Evolutionary conservation across 1,140 invertebrate species (phyloP), one percentile per base, ranked within the genome.

Genomic region (Macrotrachela quadricornifera): DNA sequence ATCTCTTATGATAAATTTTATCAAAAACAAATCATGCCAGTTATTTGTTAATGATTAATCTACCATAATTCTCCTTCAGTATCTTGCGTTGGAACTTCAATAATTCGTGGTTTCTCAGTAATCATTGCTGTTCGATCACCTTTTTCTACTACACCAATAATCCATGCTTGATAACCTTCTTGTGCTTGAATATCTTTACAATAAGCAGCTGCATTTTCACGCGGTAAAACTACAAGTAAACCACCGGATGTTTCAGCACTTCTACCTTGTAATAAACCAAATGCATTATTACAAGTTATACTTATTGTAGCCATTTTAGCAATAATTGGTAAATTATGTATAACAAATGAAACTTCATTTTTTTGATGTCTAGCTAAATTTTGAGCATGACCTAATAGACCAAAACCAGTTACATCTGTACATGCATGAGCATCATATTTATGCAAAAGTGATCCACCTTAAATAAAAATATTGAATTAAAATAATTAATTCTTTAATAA

Each of bases 111-210:
- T 63, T 95, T 94, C 65, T 95, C 88, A 65, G 94, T 94, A 63
- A 95, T 94, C 61, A 86, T 77, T 12, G 88, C 91, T 10, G 86
- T 86, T 56, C 88, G 78, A 66, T 85, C 87, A 40, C 91, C 90
- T 68, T 92, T 94, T 66, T 95, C 88, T 2, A 96, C 90, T 64
- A 94, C 92, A 48, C 88, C 90, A 65, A 96, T 91, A 62, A 95
- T 96, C 90, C 90, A 96, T 1, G 90, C 86, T 67, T 92, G 88
- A 65, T 90, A 92, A 1, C 88, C 88, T 73, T 95, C 90, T 61
- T 73, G 58, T 65, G 91, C 91, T 64, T 92, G 86, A 61, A 94
- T 91, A 61, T 95, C 90, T 70, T 91, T 90, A 63, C 87, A 92
- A 66, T 91, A 95, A 11, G 86, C 85, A 38, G 85, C 85, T 2